Percentiles rank a stretch among this genome's conserved stretches.
Conservation (phyloP, 1,140 invertebrate species). For the Spodoptera litura region DNA sequence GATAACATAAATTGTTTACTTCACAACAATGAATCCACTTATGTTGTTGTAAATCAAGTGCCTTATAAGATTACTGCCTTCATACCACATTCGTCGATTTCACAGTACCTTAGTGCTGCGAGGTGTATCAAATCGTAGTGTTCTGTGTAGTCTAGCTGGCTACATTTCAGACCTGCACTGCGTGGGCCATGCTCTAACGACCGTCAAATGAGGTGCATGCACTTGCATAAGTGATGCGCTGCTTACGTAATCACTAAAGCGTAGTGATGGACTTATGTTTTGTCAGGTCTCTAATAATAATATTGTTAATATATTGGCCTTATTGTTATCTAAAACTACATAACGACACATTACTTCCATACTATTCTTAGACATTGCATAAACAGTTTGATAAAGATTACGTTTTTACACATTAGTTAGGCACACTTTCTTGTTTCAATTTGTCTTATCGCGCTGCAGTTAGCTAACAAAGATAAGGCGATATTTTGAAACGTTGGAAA, state of each 20-base stretch:
- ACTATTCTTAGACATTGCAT: not conserved
- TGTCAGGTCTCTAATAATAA: too few relatives aligned
- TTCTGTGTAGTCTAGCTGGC: conserved; percentile 2
- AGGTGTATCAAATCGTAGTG: conserved; percentile 26
- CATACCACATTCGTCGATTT: conserved; percentile 24
- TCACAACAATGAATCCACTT: not conserved
- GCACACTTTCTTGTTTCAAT: conserved; percentile 6
- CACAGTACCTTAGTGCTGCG: conserved; percentile 24
- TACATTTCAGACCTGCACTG: conserved; percentile 29
- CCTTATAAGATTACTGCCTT: conserved; percentile 4
- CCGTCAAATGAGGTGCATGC: conserved; percentile 78
- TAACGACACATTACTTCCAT: not conserved
- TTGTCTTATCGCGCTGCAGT: conserved; percentile 14
- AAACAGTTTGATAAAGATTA: not conserved
- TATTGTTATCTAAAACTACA: not conserved
- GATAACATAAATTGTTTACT: too few relatives aligned
- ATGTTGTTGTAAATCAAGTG: not conserved
- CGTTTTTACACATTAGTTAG: not conserved
- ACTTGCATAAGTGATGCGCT: conserved; percentile 78
- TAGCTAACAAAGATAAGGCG: conserved; percentile 19
- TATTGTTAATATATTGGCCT: too few relatives aligned
- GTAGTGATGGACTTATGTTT: conserved; percentile 60
- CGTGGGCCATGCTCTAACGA: conserved; percentile 62
- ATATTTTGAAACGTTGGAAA: not conserved
- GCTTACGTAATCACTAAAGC: conserved; percentile 69